phyloP scores from a whole-genome alignment of 2,797 vertebrate species.

The Lepilemur ruficaudatus region DNA sequence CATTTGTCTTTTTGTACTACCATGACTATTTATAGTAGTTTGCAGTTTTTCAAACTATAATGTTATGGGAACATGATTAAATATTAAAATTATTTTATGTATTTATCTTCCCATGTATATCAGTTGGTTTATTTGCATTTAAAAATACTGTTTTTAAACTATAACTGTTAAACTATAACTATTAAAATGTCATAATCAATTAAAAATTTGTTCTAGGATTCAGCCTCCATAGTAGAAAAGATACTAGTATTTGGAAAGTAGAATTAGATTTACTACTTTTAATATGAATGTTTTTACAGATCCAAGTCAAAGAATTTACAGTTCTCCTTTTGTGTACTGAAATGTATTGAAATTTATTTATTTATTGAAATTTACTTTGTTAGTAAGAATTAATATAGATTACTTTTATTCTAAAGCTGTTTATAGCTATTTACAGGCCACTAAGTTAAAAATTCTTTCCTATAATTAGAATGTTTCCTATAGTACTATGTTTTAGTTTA shows the following conservation, averaged over 20 bases:
- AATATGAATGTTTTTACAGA: conserved; percentile 36
- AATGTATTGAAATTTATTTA: not conserved
- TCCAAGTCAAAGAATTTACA: conserved; percentile 34
- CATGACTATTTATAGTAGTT: conserved; percentile 10
- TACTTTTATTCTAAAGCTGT: conserved; percentile 41
- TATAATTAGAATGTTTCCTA: conserved; percentile 9
- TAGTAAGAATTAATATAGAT: conserved; percentile 11
- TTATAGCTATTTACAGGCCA: not conserved
- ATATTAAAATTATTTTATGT: not conserved
- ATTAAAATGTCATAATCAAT: not conserved
- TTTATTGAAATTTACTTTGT: conserved; percentile 46
- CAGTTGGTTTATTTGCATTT: conserved; percentile 30
- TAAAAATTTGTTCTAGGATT: conserved; percentile 31
- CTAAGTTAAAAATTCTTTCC: conserved; percentile 38
- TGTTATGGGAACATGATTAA: conserved; percentile 11
- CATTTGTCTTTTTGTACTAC: not conserved
- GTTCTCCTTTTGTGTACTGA: conserved; percentile 1
- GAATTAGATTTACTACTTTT: conserved; percentile 33
- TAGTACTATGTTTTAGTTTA: not conserved
- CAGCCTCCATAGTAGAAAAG: not conserved
- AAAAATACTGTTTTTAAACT: not conserved
- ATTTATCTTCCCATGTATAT: not conserved
- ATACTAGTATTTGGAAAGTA: not conserved
- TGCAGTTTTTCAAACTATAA: not conserved
- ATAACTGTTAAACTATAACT: not conserved